A percentile compares a stretch with the other conserved stretches of the same genome.
phyloP scores from a whole-genome alignment of 1,140 invertebrate species.

The Andrena cerasifolii region DNA sequence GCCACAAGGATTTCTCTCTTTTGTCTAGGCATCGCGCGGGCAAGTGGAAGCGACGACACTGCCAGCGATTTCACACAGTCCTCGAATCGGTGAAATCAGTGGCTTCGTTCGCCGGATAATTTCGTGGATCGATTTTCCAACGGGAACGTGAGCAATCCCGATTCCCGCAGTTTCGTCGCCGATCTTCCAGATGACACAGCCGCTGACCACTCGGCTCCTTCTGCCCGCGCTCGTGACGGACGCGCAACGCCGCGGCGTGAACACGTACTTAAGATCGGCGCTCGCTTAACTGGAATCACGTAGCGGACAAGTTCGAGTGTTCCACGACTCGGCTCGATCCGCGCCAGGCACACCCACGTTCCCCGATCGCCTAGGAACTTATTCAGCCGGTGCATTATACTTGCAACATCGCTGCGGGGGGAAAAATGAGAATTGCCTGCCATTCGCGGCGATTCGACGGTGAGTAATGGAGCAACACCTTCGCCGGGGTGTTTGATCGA shows the following conservation, averaged over 20 bases:
- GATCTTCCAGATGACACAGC: conserved; percentile 39
- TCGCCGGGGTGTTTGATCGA: too few species aligned
- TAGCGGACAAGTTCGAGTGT: conserved; percentile 52
- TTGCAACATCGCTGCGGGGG: conserved; percentile 28
- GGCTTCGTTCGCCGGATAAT: conserved; percentile 36
- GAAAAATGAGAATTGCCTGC: conserved; percentile 30
- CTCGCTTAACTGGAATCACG: conserved; percentile 34
- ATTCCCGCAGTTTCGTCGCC: conserved; percentile 60
- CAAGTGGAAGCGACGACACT: conserved; percentile 6
- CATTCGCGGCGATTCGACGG: conserved; percentile 34
- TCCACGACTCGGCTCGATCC: conserved; percentile 43
- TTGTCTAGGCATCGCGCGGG: conserved; percentile 7
- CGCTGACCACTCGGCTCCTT: conserved; percentile 7
- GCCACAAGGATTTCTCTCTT: not conserved
- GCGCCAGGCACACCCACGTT: conserved; percentile 41
- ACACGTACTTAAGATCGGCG: conserved; percentile 55
- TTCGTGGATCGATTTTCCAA: conserved; percentile 50
- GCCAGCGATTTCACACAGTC: conserved; percentile 28
- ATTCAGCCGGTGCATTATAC: conserved; percentile 19
- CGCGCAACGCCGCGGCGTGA: conserved; percentile 48
- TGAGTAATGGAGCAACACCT: conserved; percentile 5
- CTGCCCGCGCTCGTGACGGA: conserved; percentile 51
- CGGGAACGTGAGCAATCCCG: conserved; percentile 59
- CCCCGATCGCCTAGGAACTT: conserved; percentile 4
- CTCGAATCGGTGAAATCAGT: conserved; percentile 51